A percentile compares a stretch with the other conserved stretches of the same genome.
phyloP scores from a whole-genome alignment of 2,888 invertebrate genomes.

The Metacarcinus magister region DNA sequence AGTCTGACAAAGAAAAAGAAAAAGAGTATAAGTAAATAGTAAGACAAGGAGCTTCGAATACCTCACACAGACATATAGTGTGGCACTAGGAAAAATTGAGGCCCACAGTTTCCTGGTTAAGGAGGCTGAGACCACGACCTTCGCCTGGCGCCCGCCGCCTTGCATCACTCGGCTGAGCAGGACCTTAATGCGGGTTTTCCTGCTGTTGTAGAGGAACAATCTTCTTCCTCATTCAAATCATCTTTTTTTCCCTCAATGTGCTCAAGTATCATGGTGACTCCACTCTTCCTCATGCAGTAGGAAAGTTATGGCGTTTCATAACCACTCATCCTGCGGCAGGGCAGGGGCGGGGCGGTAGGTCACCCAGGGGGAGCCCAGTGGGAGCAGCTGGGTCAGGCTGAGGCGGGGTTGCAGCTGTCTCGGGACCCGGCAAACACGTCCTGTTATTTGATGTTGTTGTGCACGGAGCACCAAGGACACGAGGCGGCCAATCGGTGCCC shows the following conservation, averaged over 20 bases:
- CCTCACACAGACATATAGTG: background rate
- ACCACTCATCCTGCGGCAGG: background rate
- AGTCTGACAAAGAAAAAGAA: background rate
- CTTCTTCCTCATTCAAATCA: background rate
- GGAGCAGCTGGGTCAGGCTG: background rate
- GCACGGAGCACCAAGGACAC: background rate
- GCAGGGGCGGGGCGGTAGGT: background rate
- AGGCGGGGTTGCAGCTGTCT: slow-evolving; percentile 7
- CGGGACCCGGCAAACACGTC: background rate
- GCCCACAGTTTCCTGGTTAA: background rate
- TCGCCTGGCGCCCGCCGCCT: background rate
- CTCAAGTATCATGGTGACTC: background rate
- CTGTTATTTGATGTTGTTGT: slow-evolving; percentile 3
- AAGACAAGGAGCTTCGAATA: background rate
- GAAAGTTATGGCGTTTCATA: background rate
- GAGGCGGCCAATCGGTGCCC: background rate
- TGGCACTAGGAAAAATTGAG: background rate
- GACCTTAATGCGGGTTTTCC: background rate
- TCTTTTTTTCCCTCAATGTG: background rate
- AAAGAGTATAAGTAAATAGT: background rate
- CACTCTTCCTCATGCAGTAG: background rate
- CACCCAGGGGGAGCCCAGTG: background rate
- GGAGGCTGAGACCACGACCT: background rate
- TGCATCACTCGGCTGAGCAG: background rate
- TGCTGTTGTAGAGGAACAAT: background rate